Base-by-base conservation (phyloP, 92 coral and sea anemone genomes). In the Palythoa heliodiscus region DNA sequence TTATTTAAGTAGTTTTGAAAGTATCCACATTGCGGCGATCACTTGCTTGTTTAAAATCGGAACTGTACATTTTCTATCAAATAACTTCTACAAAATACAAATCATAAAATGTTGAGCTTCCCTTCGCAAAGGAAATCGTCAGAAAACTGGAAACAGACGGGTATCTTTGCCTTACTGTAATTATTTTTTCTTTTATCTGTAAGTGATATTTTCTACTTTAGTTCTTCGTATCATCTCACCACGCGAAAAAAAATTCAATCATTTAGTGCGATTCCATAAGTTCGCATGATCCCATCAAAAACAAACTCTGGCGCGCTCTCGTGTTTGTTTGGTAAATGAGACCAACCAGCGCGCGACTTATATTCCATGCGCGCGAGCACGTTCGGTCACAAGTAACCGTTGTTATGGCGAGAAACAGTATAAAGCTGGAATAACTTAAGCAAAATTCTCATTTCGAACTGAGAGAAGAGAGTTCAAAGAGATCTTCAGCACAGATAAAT, bases 321-420 rank as follows among this genome's bases (percentile, higher is more conserved):
- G 73, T 13, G 19, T 25, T 25, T 13, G 39, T 25, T 25, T 14
- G 19, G 29, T 23, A 22, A 19, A 64, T 19, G 48, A 43, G 48
- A 7, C 8, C 0, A 58, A 58, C 4, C 19, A 20, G 17, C 29
- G 11, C 3, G 29, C 2, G 11, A 7, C 10, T 9, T 69, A 11
- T 74, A 52, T 78, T 63, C 83, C 29, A 63, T 39, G 58, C 22
- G 83, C 83, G 83, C 83, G 83, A 68, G 58, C 16, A 3, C 12
- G 57, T 78, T 78, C 2, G 73, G 39, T 78, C 72, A 78, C 58
- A 78, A 75, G n/a, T 60, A 14, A 48, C 71, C 20, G 83, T 78
- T 78, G 83, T 40, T 63, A 78, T 63, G 73, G 72, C 20, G 54
- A 78, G 37, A 11, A 60, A 58, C 53, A 23, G 37, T 39, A 0